These are phyloP conservation scores for Ptilorrhoa leucosticta DNA, from an alignment of 2,113 vertebrate genomes.

Conservation along the genomic window DNA sequence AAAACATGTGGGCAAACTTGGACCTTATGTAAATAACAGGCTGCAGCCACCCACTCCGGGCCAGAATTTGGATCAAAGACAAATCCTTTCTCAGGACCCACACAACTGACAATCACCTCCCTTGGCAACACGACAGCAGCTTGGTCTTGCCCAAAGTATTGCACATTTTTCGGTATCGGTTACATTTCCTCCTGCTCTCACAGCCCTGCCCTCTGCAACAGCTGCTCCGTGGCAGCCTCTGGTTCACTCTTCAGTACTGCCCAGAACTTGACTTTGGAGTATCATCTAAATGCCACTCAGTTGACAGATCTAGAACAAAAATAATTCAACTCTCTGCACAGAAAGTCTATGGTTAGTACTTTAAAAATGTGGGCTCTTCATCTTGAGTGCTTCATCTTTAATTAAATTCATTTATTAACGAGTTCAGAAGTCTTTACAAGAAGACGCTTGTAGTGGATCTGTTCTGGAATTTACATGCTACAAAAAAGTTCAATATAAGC, in stretches of 20 bases:
- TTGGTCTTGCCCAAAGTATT: not conserved
- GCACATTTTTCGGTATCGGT: fast-evolving
- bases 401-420: not conserved
- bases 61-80: not conserved
- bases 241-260: not conserved
- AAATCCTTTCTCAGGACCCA: not conserved
- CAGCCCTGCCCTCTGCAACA: not conserved
- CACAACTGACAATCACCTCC: not conserved
- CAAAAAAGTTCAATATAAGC: not conserved
- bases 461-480: not conserved
- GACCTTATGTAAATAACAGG: not conserved
- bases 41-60: not conserved
- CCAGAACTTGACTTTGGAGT: not conserved
- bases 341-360: not conserved
- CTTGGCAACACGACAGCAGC: not conserved
- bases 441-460: not conserved
- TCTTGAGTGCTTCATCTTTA: not conserved
- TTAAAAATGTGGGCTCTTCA: not conserved
- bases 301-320: not conserved
- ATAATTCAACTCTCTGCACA: not conserved
- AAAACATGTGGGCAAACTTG: not conserved
- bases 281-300: not conserved
- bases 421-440: not conserved
- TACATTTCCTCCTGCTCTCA: not conserved
- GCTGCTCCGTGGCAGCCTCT: not conserved